Evolutionary conservation across 2,888 invertebrate genomes (phyloP).

Genomic region (Diplolepis rosae): DNA sequence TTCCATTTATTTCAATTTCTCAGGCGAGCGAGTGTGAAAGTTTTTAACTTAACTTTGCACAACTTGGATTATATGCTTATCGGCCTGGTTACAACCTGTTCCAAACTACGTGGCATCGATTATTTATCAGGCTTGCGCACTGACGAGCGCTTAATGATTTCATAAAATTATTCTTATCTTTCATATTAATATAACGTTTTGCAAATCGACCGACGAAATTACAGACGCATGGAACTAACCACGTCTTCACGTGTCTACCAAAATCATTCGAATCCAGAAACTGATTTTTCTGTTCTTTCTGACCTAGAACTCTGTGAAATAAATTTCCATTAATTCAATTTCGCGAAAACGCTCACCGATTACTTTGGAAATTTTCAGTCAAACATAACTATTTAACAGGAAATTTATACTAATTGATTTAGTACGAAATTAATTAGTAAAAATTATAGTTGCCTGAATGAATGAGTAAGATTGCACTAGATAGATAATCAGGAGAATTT

Average conservation of each 20-base stretch:
- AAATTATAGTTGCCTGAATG: no score
- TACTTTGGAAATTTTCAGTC: no score
- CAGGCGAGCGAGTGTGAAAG: not conserved
- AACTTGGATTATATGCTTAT: constrained; percentile 44
- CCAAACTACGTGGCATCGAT: constrained; percentile 57
- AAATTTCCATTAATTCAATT: no score
- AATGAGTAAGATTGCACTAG: no score
- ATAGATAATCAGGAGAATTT: no score
- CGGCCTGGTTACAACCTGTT: constrained; percentile 53
- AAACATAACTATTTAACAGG: no score
- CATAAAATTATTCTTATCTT: constrained; percentile 47
- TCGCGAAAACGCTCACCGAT: no score
- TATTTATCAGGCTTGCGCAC: constrained; percentile 48
- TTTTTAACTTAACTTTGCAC: not conserved
- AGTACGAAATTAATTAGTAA: no score
- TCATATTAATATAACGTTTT: not conserved
- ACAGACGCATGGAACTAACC: not conserved
- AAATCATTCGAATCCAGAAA: not conserved
- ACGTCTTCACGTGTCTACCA: not conserved
- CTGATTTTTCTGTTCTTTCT: not conserved
- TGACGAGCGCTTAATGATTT: constrained; percentile 39
- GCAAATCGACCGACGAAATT: not conserved
- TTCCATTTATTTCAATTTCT: not conserved
- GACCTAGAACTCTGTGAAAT: not conserved
- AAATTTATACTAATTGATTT: no score